Evolutionary conservation across 2,888 invertebrate genomes (phyloP), one percentile per base, ranked within the genome.

Genomic region (Gortyna flavago): DNA sequence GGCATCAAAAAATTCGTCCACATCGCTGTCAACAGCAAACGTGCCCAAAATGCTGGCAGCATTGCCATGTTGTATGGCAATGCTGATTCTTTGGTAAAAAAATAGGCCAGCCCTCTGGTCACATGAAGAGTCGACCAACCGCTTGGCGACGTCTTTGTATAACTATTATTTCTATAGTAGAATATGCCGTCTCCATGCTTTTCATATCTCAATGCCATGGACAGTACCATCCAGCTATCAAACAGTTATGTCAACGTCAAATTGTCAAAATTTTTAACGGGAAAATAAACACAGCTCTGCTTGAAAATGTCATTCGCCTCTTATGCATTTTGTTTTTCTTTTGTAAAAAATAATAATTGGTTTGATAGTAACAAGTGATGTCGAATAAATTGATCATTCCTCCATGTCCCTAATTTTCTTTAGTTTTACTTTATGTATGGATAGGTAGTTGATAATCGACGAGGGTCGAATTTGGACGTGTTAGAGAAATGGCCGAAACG

Each of bases 401-500:
- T 54, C 21, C 3, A 77, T 44, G 38, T 64, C 61, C 65, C 9
- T 38, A 29, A 72, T 66, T 67, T 77, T 16, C 25, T 74, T 57
- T 79, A 78, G 61, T 61, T 82, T 62, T 72, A 78, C 32, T 78
- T 51, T 18, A 84, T 59, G 67, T 41, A 38, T 44, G 65, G 2
- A 32, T 71, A 65, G 2, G 25, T 71, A 72, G 62, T 66, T 57
- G 41, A 57, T 72, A 81, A 68, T 74, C 48, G 16, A 69, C 38
- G 61, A 61, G 59, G 82, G 80, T 76, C 73, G 54, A 38, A 80
- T 62, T 81, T 72, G 75, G 78, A 81, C 64, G 72, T 82, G 81
- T 59, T 73, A 57, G 62, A 87, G 92, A 89, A 89, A 95, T 94
- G 95, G 92, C 94, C 85, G 93, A 93, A 90, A 82, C 89, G 85